phyloP scores from a whole-genome alignment of 2,113 vertebrate species.

The Catharus minimus region DNA sequence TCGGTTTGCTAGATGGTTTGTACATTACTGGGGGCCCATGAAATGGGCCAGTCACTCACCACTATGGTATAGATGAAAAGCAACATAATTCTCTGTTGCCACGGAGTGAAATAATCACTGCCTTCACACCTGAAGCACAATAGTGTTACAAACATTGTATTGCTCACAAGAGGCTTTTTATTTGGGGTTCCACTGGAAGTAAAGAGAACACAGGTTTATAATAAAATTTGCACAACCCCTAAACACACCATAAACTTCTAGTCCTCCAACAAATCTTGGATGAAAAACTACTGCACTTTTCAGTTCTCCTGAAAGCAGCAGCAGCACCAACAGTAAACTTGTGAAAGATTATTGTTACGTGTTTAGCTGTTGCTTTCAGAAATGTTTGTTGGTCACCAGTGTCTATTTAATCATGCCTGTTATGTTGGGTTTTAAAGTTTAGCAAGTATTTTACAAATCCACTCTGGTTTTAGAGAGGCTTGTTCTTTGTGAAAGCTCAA shows the following conservation, averaged over 20 bases:
- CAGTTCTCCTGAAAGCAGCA: neutral
- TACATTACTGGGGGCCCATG: neutral
- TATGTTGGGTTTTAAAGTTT: slow-evolving; percentile 33
- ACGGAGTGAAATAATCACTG: neutral
- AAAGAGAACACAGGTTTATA: neutral
- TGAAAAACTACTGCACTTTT: neutral
- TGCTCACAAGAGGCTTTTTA: neutral
- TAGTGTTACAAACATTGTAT: neutral
- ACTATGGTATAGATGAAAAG: fast-evolving
- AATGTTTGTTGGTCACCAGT: neutral
- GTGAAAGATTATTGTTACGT: neutral
- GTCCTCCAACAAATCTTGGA: neutral
- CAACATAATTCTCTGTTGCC: neutral
- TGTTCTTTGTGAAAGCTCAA: slow-evolving; percentile 26
- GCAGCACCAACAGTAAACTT: neutral
- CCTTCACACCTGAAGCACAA: neutral
- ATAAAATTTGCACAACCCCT: neutral
- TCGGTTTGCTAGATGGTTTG: neutral
- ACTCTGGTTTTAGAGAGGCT: slow-evolving; percentile 28
- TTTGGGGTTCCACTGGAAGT: neutral
- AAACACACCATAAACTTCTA: neutral
- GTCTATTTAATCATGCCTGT: slow-evolving; percentile 51
- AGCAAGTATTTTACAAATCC: slow-evolving; percentile 45
- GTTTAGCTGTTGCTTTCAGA: neutral
- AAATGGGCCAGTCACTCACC: neutral